Conservation (phyloP, 2,888 invertebrate species). For the Drosophila mimica region DNA sequence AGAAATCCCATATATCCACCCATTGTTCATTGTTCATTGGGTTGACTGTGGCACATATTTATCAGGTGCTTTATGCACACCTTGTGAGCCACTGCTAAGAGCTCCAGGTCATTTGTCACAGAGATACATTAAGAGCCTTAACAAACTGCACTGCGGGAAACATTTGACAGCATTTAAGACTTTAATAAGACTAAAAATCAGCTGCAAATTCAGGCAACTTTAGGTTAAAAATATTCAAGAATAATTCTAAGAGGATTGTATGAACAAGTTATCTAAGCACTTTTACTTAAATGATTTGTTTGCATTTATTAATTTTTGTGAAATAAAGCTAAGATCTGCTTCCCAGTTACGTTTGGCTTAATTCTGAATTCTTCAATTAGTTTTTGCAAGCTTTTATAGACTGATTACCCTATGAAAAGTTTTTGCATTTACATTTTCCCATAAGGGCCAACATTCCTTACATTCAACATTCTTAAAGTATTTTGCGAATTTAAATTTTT, state of each 20-base stretch:
- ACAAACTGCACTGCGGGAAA: background rate
- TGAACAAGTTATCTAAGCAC: background rate
- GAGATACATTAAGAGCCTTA: background rate
- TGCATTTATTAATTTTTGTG: too few relatives aligned
- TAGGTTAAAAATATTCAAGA: background rate
- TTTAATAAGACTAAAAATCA: background rate
- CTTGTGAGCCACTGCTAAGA: slow-evolving; percentile 18
- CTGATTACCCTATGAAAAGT: background rate
- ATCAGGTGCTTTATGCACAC: background rate
- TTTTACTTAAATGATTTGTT: background rate
- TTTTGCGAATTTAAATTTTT: background rate
- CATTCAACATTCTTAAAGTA: background rate
- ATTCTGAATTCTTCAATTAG: background rate
- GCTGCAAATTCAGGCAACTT: background rate
- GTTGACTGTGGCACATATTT: slow-evolving; percentile 1
- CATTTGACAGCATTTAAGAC: background rate
- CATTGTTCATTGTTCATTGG: slow-evolving; percentile 10
- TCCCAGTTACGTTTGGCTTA: background rate
- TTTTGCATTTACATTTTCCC: background rate
- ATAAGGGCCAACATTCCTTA: background rate
- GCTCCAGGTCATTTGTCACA: slow-evolving; percentile 52
- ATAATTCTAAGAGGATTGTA: background rate
- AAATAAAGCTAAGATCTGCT: background rate
- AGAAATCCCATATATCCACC: slow-evolving; percentile 9
- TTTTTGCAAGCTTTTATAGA: background rate